phyloP scores from a whole-genome alignment of 2,888 invertebrate genomes.

The Polietes domitor region DNA sequence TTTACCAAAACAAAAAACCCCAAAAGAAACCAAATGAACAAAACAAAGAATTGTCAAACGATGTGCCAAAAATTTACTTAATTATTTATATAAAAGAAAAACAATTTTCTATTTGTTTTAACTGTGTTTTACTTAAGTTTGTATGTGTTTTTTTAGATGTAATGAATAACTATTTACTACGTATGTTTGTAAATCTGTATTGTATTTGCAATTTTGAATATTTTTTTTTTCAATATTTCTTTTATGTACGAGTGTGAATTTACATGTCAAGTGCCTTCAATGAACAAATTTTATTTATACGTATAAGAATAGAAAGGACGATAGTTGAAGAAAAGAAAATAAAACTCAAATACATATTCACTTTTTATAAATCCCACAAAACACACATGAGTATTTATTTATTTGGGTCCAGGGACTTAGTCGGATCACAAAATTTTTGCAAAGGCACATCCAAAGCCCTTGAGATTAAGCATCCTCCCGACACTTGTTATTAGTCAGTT shows the following conservation, averaged over 20 bases:
- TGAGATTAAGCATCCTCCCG: too few species aligned
- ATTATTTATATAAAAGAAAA: slow-evolving; percentile 58
- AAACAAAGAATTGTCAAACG: slow-evolving; percentile 36
- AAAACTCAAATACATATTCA: neutral
- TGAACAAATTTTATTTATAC: slow-evolving; percentile 36
- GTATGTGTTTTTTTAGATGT: slow-evolving; percentile 9
- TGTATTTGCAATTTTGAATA: slow-evolving; percentile 49
- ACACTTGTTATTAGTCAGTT: too few species aligned
- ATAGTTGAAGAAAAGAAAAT: neutral
- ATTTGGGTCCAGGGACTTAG: too few species aligned
- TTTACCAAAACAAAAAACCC: slow-evolving; percentile 30
- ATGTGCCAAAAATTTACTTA: slow-evolving; percentile 73
- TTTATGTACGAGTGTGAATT: neutral
- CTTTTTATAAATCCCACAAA: slow-evolving; percentile 7
- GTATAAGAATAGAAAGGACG: neutral
- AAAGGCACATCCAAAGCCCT: too few species aligned
- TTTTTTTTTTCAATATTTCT: slow-evolving; percentile 14
- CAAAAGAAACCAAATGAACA: neutral
- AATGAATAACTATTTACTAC: neutral
- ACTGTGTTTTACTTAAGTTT: slow-evolving; percentile 23
- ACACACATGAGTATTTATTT: too few species aligned
- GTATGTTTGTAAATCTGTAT: slow-evolving; percentile 28
- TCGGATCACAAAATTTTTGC: too few species aligned
- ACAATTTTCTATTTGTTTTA: slow-evolving; percentile 10
- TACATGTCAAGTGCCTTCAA: slow-evolving; percentile 54